Base-by-base conservation (phyloP, 2,888 invertebrate species). In the Xanthorhoe designata region DNA sequence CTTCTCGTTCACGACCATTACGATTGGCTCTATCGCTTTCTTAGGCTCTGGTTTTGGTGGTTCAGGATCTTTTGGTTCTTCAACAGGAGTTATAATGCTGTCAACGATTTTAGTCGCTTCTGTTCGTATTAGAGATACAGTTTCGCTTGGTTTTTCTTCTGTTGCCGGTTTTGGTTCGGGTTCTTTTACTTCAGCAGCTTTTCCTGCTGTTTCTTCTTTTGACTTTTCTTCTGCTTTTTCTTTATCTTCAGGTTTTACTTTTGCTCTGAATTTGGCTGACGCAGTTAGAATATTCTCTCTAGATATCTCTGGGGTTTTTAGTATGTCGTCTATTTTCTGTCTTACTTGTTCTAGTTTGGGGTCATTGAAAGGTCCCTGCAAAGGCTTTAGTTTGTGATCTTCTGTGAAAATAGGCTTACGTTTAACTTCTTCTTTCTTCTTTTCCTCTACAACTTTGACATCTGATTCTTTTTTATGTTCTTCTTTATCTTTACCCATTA, bases 231-330 rank as follows among this genome's bases (percentile, higher is more conserved):
- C 87, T 0, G 73, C 66, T 81, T 87, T 89, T 0, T 83, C 77
- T 78, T 86, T 88, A 0, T 86, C 86, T 52, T 51, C 63, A 35
- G 58, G 7, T 63, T 67, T 70, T 1, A 61, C 55, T 49, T 70
- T 59, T 68, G 85, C 86, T 71, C 84, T 84, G 5, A 79, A 80
- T 75, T 85, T 85, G 0, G 80, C 77, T 19, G 84, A 75, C 1
- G 86, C 70, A 0, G 88, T 80, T 8, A 92, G 71, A 62, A 94
- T 92, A 65, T 91, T 92, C 80, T 92, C 92, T 47, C 87, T 78
- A 0, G 93, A 94, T 47, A 94, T 91, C 80, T 94, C 92, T 1
- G 94, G 92, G 45, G 91, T 89, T 78, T 91, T 92, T 19, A 94
- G 71, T 64, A 94, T 92, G 17, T 89, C 89, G 49, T 93, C 94